Base-by-base conservation (phyloP, 2,888 invertebrate genomes). In the Polydesmus complanatus region DNA sequence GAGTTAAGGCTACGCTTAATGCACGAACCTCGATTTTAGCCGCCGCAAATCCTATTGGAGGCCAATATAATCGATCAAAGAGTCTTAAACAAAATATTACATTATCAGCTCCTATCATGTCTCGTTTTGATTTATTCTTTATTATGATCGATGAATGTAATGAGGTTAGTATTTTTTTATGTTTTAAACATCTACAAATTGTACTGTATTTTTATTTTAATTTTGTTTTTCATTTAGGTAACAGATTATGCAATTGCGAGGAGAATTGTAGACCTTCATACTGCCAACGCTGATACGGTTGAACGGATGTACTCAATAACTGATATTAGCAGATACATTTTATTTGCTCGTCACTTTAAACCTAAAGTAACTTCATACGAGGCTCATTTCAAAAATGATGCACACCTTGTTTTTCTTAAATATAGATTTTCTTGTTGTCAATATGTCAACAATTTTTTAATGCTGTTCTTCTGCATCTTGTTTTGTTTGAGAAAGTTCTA, bases 31-130 rank as follows among this genome's bases (percentile, higher is more conserved):
- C 96, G 0, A 97, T 98, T 67, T 77, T 99, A 62, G 98, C 98
- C 0, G 98, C 98, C 0, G 97, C 97, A 0, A 98, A 99, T 78
- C 98, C 98, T 0, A 84, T 95, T 37, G 91, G 91, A n/a, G 95
- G 97, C 0, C 83, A 95, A 37, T 98, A 98, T 75, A 96, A 99
- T 75, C 81, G 94, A 51, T 82, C 88, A 0, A 94, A 91, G 72
- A 90, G 94, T 0, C 77, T 98, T 2, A 91, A 94, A 68, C 94
- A 96, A 72, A 98, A 98, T 74, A 88, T 98, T 1, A 81, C 85
- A 0, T 77, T 98, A 19, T 86, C 91, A 0, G 94, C 97, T 0
- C 97, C 98, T 0, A 95, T 98, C 69, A 96, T 99, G 96, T 97
- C 97, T 0, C 82, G 98, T 67, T 98, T 98, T 75, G 98, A 99